Evolutionary conservation across 2,888 invertebrate genomes (phyloP), one percentile per base, ranked within the genome.

Genomic region (Parelbella ahira): DNA sequence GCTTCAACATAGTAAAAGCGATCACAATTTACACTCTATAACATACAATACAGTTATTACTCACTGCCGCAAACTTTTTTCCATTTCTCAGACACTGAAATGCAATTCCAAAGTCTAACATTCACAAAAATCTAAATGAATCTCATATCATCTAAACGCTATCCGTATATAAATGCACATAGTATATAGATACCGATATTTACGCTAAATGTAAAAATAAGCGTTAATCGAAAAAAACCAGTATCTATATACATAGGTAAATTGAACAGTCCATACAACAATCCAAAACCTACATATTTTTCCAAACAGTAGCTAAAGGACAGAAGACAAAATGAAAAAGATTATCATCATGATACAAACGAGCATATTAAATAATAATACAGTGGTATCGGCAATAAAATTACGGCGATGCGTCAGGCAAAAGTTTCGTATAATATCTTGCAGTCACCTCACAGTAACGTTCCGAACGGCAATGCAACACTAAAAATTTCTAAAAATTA

Each of bases 51-150:
- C 66, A 68, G 66, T 42, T 34, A 64, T 68, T 83, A 87, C 86
- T 87, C 78, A 87, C 87, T 86, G 74, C 86, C 86, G 79, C 77
- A 86, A 64, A 86, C 68, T 80, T 80, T 83, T 83, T 84, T 84
- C 83, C 83, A 81, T 70, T 84, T 84, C 53, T 86, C 86, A 75
- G 84, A 82, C 79, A 80, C 83, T 86, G 84, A 83, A 86, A 84
- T 76, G 73, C 79, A 82, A 83, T 78, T 62, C 65, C 70, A 83
- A 76, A 77, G 63, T 63, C 84, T 83, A 83, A 76, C 80, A 81
- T 80, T 82, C 75, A 77, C 74, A 75, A 51, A 45, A 49, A 62
- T 62, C 65, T 60, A 61, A 44, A 47, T 51, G 59, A 53, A 41
- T 37, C 30, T 56, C 49, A 60, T 50, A 59, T 53, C 50, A 58